A percentile compares a stretch with the other conserved stretches of the same genome.
Evolutionary conservation across 2,797 vertebrate genomes (phyloP).

Genomic region (Typhlichthys eigenmanni): DNA sequence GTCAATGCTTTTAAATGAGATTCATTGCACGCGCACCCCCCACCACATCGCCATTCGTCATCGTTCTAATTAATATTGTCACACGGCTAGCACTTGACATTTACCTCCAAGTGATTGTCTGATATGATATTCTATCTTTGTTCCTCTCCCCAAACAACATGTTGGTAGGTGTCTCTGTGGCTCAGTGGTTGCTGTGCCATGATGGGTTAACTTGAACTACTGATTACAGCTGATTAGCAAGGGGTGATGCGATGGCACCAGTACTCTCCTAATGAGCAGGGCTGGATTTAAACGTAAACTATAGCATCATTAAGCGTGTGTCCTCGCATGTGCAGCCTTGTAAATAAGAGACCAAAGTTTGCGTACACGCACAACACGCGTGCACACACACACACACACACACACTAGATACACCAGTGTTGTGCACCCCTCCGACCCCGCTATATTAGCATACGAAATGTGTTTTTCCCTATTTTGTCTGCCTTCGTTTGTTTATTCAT

Average conservation of each 20-base stretch:
- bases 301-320: too few species aligned
- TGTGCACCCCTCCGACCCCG: not conserved
- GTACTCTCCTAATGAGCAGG: not conserved
- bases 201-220: too few species aligned
- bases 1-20: not conserved
- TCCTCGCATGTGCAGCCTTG: too few species aligned
- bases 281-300: not conserved
- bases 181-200: not conserved
- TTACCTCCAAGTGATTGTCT: slow-evolving; percentile 19
- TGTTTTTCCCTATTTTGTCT: too few species aligned
- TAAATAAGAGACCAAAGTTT: too few species aligned
- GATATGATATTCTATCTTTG: slow-evolving; percentile 23
- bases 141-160: not conserved
- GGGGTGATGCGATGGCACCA: not conserved
- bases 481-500: too few species aligned
- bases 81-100: slow-evolving; percentile 23
- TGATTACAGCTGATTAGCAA: slow-evolving; percentile 7
- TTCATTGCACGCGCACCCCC: not conserved
- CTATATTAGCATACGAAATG: too few species aligned
- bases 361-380: not conserved
- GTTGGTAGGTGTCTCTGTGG: not conserved
- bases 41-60: slow-evolving; percentile 15
- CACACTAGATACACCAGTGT: not conserved
- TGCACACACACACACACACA: not conserved
- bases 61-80: slow-evolving; percentile 8